phyloP scores from a whole-genome alignment of 2,113 vertebrate genomes.

The Mola mola region DNA sequence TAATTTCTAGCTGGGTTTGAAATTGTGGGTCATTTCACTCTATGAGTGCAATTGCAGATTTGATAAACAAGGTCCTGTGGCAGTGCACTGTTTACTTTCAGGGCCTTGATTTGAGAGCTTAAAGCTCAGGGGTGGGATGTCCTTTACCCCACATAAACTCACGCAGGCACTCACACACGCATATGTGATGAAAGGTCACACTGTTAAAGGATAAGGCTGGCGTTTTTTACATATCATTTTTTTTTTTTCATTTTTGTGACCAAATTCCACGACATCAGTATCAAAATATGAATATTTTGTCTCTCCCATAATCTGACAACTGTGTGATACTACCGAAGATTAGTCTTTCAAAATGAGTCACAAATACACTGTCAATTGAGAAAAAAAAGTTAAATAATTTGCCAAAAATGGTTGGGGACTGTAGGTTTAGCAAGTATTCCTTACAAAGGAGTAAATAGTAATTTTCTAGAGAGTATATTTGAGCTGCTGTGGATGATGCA shows the following conservation, averaged over 20 bases:
- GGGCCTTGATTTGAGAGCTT: slow-evolving; percentile 90
- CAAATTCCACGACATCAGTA: too few relatives aligned
- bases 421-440: slow-evolving; percentile 9
- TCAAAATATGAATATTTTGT: too few relatives aligned
- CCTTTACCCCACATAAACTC: slow-evolving; percentile 66
- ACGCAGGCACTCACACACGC: not conserved
- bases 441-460: slow-evolving; percentile 7
- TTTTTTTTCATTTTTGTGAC: not conserved
- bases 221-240: not conserved
- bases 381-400: not conserved
- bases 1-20: slow-evolving; percentile 90
- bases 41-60: slow-evolving; percentile 88
- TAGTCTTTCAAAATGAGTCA: not conserved
- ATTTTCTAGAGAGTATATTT: slow-evolving; percentile 12
- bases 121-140: slow-evolving; percentile 65
- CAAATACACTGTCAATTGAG: not conserved
- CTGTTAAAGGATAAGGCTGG: not conserved
- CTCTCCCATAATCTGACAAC: too few relatives aligned
- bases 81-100: slow-evolving; percentile 86
- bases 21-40: slow-evolving; percentile 93
- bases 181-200: slow-evolving; percentile 10
- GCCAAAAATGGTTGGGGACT: not conserved
- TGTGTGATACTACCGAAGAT: too few relatives aligned
- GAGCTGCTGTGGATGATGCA: not conserved
- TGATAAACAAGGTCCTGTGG: slow-evolving; percentile 82